Base-by-base conservation (phyloP, 2,113 vertebrate genomes). In the Antigone vipio region DNA sequence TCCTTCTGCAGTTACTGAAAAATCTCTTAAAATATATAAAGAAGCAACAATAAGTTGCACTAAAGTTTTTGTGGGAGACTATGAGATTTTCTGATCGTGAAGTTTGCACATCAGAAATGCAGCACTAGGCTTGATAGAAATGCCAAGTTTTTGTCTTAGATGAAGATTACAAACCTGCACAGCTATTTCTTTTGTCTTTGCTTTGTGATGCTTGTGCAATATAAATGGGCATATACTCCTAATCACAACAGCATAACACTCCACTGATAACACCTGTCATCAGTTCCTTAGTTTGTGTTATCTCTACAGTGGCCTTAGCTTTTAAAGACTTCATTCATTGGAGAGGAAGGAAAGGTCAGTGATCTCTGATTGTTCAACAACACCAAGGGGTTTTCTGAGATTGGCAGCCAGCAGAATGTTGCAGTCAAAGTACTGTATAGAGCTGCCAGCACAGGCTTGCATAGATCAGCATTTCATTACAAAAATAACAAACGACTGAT, bases 391-490 rank as follows among this genome's bases (percentile, higher is more conserved):
- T 87, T 96, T 87, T 80, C 58, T 49, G 93, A 93, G 90, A 74
- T 52, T 95, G 89, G 88, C 96, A 96, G 88, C 68, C 76, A 80
- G 90, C 85, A 92, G 93, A 87, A 87, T 6, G 55, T 89, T 88
- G 91, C 72, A 45, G 84, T 78, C 66, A 35, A 80, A 64, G 34
- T 52, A 35, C 63, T 91, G 50, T 62, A 38, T 17, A 40, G 56
- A 88, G 66, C 58, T 84, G 87, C 66, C 95, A 91, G 87, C 16
- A 47, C 77, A 74, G 85, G 24, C 95, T 86, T 95, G 91, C 93
- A 85, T 80, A 91, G 92, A 95, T 96, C 93, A 97, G 95, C 96
- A 95, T 96, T 97, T 95, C 78, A 90, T 96, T 94, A 91, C 77
- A 50, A 88, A 93, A 95, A 95, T 91, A 96, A 92, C 90, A 93